A percentile compares a stretch with the other conserved stretches of the same genome.
Evolutionary conservation across 2,888 invertebrate species (phyloP).

Genomic region (Petrophora chlorosata): DNA sequence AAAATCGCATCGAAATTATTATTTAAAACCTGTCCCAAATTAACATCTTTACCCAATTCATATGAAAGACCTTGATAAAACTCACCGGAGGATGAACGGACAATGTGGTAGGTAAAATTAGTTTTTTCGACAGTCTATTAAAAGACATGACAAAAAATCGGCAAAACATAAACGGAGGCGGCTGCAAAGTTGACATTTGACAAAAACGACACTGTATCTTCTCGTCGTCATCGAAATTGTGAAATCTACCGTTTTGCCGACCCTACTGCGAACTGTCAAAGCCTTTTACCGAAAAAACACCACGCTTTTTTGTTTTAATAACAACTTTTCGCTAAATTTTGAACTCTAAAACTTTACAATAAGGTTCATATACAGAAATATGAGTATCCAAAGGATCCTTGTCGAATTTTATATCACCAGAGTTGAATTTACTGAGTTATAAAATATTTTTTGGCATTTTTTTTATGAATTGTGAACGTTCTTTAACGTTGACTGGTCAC

Average conservation of each 20-base stretch:
- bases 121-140: constrained; percentile 18
- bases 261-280: constrained; percentile 81
- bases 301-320: constrained; percentile 26
- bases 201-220: constrained; percentile 76
- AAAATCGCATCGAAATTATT: background rate
- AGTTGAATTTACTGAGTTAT: constrained; percentile 73
- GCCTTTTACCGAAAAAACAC: constrained; percentile 61
- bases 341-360: constrained; percentile 25
- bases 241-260: constrained; percentile 78
- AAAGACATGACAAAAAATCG: constrained; percentile 39
- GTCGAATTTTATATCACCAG: constrained; percentile 70
- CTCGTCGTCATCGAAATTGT: constrained; percentile 71
- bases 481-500: constrained; percentile 41
- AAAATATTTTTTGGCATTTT: constrained; percentile 57
- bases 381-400: constrained; percentile 17
- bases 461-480: constrained; percentile 43
- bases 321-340: constrained; percentile 25
- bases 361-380: constrained; percentile 11
- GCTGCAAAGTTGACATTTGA: constrained; percentile 82
- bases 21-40: background rate
- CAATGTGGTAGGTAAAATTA: constrained; percentile 29
- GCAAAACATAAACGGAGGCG: constrained; percentile 57
- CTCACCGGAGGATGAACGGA: constrained; percentile 44
- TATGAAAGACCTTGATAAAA: constrained; percentile 41
- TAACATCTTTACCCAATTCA: background rate